Base-by-base conservation (phyloP, 2,888 invertebrate species). In the Aleiodes testaceus region DNA sequence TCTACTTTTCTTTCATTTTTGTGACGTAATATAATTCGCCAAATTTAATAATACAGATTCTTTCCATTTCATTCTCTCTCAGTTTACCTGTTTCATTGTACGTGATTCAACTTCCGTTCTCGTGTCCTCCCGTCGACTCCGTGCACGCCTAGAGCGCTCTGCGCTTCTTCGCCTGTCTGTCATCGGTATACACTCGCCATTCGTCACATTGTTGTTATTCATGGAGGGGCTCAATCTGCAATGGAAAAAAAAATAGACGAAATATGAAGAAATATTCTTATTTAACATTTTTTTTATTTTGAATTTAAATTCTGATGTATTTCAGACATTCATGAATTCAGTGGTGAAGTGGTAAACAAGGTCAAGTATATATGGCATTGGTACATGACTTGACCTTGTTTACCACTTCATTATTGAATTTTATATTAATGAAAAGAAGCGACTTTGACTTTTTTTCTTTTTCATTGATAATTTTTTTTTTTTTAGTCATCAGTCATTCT, bases 61-160 rank as follows among this genome's bases (percentile, higher is more conserved):
- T 50, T 20, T 20, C 5, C 20, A 49, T 18, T 22, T 42, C 12
- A 14, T 18, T 30, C 16, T 59, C 42, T n/a, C 18, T 16, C n/a
- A n/a, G 52, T 75, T 47, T 66, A 85, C 86, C 83, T 87, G 87
- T 74, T 85, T 86, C 79, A 87, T 86, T 3, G 87, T 87, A 5
- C 82, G 80, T 12, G 85, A 84, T 77, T 87, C 85, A 36, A 82
- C 82, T 49, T 85, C 85, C 5, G 84, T 84, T 70, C 85, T 80
- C 6, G 79, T 78, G 65, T 85, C 79, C 44, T 80, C 81, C 18
- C 79, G 79, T 12, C 81, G 79, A 73, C 81, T 81, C 36, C 79
- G 45, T 22, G 81, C 80, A 18, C 84, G 80, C 14, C 83, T 83
- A 30, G 82, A 86, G 42, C 81, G 73, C 45, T 76, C 71, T 47